phyloP scores from a whole-genome alignment of 2,113 vertebrate genomes.

The Periophthalmus modestus region DNA sequence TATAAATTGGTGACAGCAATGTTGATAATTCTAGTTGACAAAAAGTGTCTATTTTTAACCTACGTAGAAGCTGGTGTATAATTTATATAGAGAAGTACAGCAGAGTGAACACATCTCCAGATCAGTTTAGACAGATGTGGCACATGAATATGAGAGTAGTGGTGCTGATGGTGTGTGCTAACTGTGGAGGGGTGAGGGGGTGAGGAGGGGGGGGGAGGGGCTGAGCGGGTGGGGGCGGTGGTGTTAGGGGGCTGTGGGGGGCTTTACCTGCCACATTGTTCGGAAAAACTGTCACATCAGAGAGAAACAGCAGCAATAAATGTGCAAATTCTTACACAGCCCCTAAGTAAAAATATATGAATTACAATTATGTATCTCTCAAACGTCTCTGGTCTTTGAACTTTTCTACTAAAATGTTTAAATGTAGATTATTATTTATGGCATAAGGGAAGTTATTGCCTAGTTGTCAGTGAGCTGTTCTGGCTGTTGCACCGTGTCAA shows the following conservation, averaged over 20 bases:
- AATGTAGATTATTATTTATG: conserved; percentile 22
- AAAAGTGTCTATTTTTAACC: conserved; percentile 32
- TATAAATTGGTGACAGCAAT: conserved; percentile 2
- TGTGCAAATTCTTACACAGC: conserved; percentile 1
- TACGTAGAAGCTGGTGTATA: conserved; percentile 53
- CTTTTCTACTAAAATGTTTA: neutral
- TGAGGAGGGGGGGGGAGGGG: neutral
- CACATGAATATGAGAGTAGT: conserved; percentile 59
- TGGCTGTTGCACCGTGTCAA: conserved; percentile 26
- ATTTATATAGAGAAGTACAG: conserved; percentile 57
- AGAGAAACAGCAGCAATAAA: neutral
- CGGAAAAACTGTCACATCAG: conserved; percentile 26
- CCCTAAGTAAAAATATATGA: neutral
- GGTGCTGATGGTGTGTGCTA: conserved; percentile 11
- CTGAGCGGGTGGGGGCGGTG: too few species aligned
- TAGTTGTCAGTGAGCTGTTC: neutral
- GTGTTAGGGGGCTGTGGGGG: conserved; percentile 2
- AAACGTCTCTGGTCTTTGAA: neutral
- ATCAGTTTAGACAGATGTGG: conserved; percentile 62
- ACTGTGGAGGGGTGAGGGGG: too few species aligned
- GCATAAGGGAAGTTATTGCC: conserved; percentile 36
- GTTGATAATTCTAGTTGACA: conserved; percentile 27
- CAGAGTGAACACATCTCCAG: conserved; percentile 60
- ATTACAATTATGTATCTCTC: neutral
- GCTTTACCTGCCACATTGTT: conserved; percentile 32